Base-by-base conservation (phyloP, 2,113 vertebrate genomes). In the Otocyon megalotis region DNA sequence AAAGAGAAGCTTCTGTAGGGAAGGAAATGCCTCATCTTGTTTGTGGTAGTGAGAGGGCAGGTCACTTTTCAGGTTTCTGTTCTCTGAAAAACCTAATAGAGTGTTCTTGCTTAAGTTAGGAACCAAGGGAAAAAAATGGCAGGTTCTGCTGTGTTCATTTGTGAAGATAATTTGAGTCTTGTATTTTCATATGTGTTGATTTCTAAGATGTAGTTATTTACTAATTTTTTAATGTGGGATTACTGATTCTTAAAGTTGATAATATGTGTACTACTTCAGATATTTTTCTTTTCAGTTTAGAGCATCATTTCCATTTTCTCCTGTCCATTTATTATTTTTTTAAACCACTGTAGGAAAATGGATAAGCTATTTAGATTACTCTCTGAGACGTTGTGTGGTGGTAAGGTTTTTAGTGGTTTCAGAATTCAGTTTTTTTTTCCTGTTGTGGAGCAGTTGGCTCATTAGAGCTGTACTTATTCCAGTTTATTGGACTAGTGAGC, bases 361-460 rank as follows among this genome's bases (percentile, higher is more conserved):
- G 60, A 17, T 84, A 81, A 56, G 37, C 72, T 94, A 20, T 37
- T 89, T 92, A 74, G 30, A 12, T 90, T 80, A 83, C 6, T n/a
- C 74, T 95, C 32, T 83, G 50, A 15, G 71, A 77, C 50, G 19
- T 43, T 96, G 37, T 15, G 5, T 90, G 48, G 56, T 84, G 14
- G 35, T 83, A 89, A 90, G 32, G 62, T 83, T 79, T 89, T 95
- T 22, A 72, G 0, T 92, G 90, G 86, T 83, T 95, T 93, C 35
- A 20, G 35, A 80, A 13, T 74, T 96, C 28, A 43, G 56, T 92
- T 92, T 88, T 89, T 89, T 28, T 85, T 86, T 86, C 54, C 80
- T 60, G 26, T 54, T 88, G 26, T 92, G 35, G 15, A 94, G 14
- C 58, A 85, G 9, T 95, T 93, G 95, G 72, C 43, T 93, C 93